phyloP scores from a whole-genome alignment of 2,888 invertebrate genomes.

The Euclidia mi region DNA sequence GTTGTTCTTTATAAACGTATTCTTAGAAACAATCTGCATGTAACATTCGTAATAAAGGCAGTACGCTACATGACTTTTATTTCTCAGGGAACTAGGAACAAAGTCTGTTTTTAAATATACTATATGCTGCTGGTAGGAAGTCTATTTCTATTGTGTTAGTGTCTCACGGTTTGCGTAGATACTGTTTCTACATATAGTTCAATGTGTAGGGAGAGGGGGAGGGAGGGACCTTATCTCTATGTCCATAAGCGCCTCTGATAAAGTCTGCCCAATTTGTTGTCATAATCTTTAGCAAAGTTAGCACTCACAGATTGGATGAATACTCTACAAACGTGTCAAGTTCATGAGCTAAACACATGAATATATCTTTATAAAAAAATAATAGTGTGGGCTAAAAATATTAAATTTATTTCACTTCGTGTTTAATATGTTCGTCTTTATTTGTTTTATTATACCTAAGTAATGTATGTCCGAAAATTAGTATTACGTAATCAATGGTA shows the following conservation, averaged over 20 bases:
- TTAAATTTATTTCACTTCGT: too few relatives aligned
- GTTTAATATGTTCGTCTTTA: too few relatives aligned
- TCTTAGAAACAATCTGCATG: constrained; percentile 33
- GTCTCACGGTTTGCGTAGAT: constrained; percentile 46
- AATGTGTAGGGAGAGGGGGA: constrained; percentile 20
- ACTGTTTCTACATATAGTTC: constrained; percentile 12
- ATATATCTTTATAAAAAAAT: too few relatives aligned
- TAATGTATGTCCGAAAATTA: too few relatives aligned
- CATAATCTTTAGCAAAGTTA: constrained; percentile 63
- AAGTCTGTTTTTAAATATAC: constrained; percentile 30
- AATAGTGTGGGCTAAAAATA: too few relatives aligned
- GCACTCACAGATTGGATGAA: constrained; percentile 41
- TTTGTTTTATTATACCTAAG: too few relatives aligned
- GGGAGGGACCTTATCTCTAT: constrained; percentile 48
- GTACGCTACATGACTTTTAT: constrained; percentile 34
- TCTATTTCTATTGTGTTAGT: constrained; percentile 46
- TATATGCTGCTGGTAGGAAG: constrained; percentile 50
- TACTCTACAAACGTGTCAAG: constrained; percentile 50
- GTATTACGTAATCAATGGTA: too few relatives aligned
- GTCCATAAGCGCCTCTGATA: constrained; percentile 62
- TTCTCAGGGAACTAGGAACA: constrained; percentile 69
- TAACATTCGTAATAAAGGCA: constrained; percentile 11
- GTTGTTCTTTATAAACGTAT: constrained; percentile 2
- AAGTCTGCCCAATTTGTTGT: constrained; percentile 56
- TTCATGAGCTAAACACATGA: constrained; percentile 29